Conservation (phyloP, 2,797 vertebrate species). For the Centroberyx gerrardi region DNA sequence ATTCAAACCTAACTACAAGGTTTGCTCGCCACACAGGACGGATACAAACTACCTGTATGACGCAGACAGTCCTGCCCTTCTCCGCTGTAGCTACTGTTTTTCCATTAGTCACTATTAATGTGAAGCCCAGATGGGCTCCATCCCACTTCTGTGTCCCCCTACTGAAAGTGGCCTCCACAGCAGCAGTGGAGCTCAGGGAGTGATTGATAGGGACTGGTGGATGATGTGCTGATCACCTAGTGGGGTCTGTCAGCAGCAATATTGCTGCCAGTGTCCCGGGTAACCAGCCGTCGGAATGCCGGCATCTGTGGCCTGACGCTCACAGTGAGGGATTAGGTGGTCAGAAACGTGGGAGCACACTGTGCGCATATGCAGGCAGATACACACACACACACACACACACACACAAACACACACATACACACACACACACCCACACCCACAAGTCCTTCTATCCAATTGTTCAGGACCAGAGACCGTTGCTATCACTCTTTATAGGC, state of each 20-base stretch:
- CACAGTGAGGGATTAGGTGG: constrained; percentile 49
- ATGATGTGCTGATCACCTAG: constrained; percentile 76
- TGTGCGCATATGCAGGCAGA: background rate
- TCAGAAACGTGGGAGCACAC: constrained; percentile 24
- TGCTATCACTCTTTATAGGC: background rate
- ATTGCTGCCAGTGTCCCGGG: constrained; percentile 71
- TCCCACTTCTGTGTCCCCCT: constrained; percentile 40
- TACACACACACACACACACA: background rate
- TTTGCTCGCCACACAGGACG: constrained; percentile 34
- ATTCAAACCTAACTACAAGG: constrained; percentile 21
- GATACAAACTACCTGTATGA: constrained; percentile 49
- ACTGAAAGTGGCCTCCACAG: constrained; percentile 35
- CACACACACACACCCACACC: constrained; percentile 10
- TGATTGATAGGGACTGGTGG: constrained; percentile 72
- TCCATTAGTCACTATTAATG: constrained; percentile 69
- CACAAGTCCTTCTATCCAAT: background rate
- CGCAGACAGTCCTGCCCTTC: constrained; percentile 29
- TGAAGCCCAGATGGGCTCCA: constrained; percentile 65
- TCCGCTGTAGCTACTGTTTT: constrained; percentile 38
- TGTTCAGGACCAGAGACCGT: too few relatives aligned
- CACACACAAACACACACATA: background rate
- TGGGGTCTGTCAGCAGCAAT: constrained; percentile 76
- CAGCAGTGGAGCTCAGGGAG: constrained; percentile 36
- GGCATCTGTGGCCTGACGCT: constrained; percentile 56
- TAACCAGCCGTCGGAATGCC: constrained; percentile 43